A percentile compares a stretch with the other conserved stretches of the same genome.
These are phyloP conservation scores for Acrobasis suavella DNA, from an alignment of 2,888 invertebrate genomes.

Conservation along the genomic window DNA sequence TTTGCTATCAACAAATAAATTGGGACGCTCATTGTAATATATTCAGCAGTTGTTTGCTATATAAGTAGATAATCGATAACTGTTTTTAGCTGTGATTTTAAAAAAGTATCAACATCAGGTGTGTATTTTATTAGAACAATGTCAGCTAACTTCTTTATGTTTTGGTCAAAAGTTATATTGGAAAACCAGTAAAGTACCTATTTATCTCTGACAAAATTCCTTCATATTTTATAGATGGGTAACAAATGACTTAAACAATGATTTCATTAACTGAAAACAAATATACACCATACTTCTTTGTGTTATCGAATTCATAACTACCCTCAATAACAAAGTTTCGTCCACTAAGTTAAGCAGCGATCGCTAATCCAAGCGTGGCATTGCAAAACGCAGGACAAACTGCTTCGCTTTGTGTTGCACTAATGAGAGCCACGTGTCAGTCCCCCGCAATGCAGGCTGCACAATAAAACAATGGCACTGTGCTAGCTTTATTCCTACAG, in stretches of 20 bases:
- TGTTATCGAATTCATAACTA: conserved; percentile 38
- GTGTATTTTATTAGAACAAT: not conserved
- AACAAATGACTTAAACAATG: no score
- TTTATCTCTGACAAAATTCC: no score
- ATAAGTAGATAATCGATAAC: not conserved
- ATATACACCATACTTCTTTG: no score
- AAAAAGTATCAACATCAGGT: not conserved
- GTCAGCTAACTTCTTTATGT: no score
- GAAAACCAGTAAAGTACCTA: no score
- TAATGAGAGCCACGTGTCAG: conserved; percentile 81
- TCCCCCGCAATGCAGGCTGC: conserved; percentile 80
- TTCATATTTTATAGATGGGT: no score
- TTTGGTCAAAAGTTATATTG: no score
- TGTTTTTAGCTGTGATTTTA: no score
- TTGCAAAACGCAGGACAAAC: conserved; percentile 79
- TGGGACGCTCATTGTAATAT: conserved; percentile 1
- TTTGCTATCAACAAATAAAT: conserved; percentile 7
- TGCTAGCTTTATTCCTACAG: conserved; percentile 75
- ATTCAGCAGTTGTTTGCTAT: no score
- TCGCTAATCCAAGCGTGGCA: conserved; percentile 74
- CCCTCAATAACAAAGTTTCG: conserved; percentile 57
- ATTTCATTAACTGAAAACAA: no score
- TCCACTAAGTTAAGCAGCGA: conserved; percentile 70
- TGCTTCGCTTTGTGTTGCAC: conserved; percentile 76
- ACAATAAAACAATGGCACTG: conserved; percentile 79